These are phyloP conservation scores for Conchocele bisecta DNA, from an alignment of 2,888 invertebrate species.

Conservation along the genomic window DNA sequence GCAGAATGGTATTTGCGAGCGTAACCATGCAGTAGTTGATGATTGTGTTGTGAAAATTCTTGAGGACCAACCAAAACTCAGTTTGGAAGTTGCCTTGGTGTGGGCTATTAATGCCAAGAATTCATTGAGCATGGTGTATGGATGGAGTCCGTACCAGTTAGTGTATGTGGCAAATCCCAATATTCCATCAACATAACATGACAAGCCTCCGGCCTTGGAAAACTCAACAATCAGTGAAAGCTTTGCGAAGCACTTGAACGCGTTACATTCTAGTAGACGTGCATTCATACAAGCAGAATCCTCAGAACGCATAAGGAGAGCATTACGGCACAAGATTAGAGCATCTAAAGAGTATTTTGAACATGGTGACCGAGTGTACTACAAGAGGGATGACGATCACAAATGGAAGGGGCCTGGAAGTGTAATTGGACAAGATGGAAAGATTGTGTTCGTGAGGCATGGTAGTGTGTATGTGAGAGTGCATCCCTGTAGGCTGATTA, in stretches of 20 bases:
- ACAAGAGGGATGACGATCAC: conserved; percentile 43
- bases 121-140: conserved; percentile 29
- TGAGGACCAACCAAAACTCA: conserved; percentile 20
- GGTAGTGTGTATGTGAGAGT: conserved; percentile 47
- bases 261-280: conserved; percentile 17
- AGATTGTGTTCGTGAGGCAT: conserved; percentile 50
- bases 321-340: conserved; percentile 36
- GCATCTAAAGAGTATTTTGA: conserved; percentile 43
- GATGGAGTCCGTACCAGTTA: conserved; percentile 18
- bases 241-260: conserved; percentile 27
- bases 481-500: conserved; percentile 33
- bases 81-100: neutral
- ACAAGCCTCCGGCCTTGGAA: conserved; percentile 20
- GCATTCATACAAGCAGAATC: conserved; percentile 41
- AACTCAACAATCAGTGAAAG: conserved; percentile 19
- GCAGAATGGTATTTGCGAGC: conserved; percentile 10
- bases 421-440: conserved; percentile 60
- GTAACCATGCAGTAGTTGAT: conserved; percentile 14
- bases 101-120: conserved; percentile 29
- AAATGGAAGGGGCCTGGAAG: conserved; percentile 44
- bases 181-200: conserved; percentile 19
- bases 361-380: conserved; percentile 46
- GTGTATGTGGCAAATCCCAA: conserved; percentile 31
- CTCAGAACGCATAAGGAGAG: conserved; percentile 40
- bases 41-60: conserved; percentile 30